Percentiles rank a stretch among this genome's conserved stretches.
Evolutionary conservation across 2,888 invertebrate genomes (phyloP).

Genomic region (Tenthredo distinguenda): DNA sequence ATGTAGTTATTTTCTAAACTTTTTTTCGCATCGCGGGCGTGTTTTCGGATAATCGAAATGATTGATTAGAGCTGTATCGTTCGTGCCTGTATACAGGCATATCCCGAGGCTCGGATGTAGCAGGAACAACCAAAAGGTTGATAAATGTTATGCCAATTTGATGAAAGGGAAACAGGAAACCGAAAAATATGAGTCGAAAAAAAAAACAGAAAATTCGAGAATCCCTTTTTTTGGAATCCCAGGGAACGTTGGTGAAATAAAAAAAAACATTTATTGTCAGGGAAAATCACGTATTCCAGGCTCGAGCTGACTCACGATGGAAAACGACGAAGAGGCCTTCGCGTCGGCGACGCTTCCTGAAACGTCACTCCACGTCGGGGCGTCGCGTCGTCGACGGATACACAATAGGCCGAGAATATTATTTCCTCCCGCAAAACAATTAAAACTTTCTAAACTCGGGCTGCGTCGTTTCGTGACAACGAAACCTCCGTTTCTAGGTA

Average conservation of each 20-base stretch:
- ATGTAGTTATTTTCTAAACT: background rate
- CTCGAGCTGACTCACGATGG: background rate
- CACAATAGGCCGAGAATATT: constrained; percentile 50
- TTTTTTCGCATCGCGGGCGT: background rate
- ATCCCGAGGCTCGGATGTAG: background rate
- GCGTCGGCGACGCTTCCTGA: constrained; percentile 26
- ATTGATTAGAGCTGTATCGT: background rate
- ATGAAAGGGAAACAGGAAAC: background rate
- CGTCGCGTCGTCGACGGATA: background rate
- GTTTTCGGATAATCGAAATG: background rate
- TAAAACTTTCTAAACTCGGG: constrained; percentile 39
- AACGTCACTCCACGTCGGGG: background rate
- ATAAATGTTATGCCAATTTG: background rate
- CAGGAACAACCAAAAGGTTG: background rate
- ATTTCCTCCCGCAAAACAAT: constrained; percentile 44
- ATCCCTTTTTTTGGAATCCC: background rate
- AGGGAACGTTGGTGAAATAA: background rate
- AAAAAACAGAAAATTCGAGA: background rate
- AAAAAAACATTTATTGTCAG: background rate
- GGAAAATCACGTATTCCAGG: background rate
- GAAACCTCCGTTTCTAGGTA: background rate
- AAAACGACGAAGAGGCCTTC: background rate
- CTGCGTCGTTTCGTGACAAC: background rate
- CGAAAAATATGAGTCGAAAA: background rate
- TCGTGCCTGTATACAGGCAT: background rate